Evolutionary conservation across 1,140 invertebrate genomes (phyloP).

Genomic region (Trialeurodes vaporariorum): DNA sequence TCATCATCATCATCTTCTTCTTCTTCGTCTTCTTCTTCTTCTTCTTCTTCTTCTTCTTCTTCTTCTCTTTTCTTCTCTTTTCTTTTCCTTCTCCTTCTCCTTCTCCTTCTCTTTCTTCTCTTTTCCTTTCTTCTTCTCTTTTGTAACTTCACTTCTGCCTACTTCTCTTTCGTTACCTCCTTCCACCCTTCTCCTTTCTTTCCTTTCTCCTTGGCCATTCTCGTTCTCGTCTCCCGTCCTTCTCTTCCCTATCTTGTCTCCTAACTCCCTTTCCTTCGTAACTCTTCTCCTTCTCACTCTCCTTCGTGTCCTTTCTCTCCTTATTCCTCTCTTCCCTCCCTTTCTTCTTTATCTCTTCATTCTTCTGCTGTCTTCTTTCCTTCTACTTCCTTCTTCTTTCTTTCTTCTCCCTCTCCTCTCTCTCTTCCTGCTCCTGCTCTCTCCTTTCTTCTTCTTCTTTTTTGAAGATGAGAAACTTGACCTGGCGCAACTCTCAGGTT

Average conservation of each 20-base stretch:
- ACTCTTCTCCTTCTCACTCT: too few species aligned
- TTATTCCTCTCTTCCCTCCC: too few species aligned
- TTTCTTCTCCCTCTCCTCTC: too few species aligned
- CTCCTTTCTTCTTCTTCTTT: too few species aligned
- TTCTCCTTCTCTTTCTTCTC: background rate
- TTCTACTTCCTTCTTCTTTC: too few species aligned
- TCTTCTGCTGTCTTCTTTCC: too few species aligned
- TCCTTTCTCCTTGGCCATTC: background rate
- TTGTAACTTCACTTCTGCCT: background rate
- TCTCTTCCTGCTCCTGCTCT: too few species aligned
- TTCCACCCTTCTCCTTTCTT: background rate
- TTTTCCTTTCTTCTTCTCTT: slow-evolving; percentile 7
- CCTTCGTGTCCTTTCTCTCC: too few species aligned
- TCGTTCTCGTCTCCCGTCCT: background rate
- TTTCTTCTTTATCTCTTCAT: too few species aligned
- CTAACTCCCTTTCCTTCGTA: background rate
- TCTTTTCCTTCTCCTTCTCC: background rate
- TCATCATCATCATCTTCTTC: slow-evolving; percentile 12
- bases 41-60: background rate
- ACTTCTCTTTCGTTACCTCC: background rate
- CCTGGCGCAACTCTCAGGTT: too few species aligned
- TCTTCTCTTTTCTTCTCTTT: background rate
- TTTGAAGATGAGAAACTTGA: too few species aligned
- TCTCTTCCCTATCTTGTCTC: slow-evolving; percentile 1
- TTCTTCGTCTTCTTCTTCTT: slow-evolving; percentile 8